Percentiles rank a stretch among this genome's conserved stretches.
Evolutionary conservation across 2,113 vertebrate genomes (phyloP).

Genomic region (Toxotes jaculatrix): DNA sequence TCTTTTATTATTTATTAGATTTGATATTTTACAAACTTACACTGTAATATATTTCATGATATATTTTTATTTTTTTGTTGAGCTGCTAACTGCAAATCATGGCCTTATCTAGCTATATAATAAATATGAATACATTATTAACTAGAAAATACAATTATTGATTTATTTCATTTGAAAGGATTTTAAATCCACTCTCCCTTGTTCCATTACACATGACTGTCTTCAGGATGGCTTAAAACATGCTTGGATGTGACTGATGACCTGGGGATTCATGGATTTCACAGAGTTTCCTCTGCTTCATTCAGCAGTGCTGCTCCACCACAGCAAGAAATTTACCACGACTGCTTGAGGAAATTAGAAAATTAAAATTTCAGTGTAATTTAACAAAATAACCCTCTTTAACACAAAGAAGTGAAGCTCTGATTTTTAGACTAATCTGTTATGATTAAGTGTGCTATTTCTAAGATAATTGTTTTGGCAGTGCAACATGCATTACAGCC

Average conservation of each 20-base stretch:
- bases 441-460: slow-evolving; percentile 21
- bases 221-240: slow-evolving; percentile 16
- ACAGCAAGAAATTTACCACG: slow-evolving; percentile 8
- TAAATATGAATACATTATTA: neutral
- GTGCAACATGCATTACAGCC: slow-evolving; percentile 19
- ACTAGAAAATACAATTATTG: slow-evolving; percentile 18
- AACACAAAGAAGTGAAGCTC: slow-evolving; percentile 3
- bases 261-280: slow-evolving; percentile 17
- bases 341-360: neutral
- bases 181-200: slow-evolving; percentile 11
- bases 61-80: slow-evolving; percentile 1
- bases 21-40: neutral
- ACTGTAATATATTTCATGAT: neutral
- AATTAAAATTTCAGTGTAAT: slow-evolving; percentile 15
- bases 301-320: neutral
- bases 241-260: slow-evolving; percentile 37
- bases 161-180: slow-evolving; percentile 38
- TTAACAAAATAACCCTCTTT: slow-evolving; percentile 10
- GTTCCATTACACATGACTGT: slow-evolving; percentile 20
- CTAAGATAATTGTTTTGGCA: slow-evolving; percentile 41
- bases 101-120: neutral
- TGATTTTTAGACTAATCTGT: slow-evolving; percentile 27
- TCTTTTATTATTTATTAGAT: neutral
- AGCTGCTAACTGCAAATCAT: neutral
- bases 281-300: neutral